phyloP scores from a whole-genome alignment of 2,888 invertebrate genomes.

The Polyommatus iphigenia region DNA sequence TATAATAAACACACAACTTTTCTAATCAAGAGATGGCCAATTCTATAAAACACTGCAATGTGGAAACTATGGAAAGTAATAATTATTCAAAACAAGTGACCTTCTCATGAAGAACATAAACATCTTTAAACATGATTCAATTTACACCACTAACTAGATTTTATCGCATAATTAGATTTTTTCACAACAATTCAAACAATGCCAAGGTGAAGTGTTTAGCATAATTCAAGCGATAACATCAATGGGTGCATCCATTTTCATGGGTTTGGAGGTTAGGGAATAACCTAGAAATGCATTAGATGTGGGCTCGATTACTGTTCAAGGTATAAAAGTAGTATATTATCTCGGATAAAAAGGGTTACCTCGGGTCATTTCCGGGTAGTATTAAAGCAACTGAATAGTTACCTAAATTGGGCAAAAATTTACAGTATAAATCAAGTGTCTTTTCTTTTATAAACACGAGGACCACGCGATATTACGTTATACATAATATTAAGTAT shows the following conservation, averaged over 20 bases:
- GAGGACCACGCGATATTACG: too few species aligned
- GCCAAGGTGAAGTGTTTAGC: conserved; percentile 13
- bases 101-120: background rate
- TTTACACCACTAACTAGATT: conserved; percentile 11
- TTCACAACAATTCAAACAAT: conserved; percentile 12
- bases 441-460: too few species aligned
- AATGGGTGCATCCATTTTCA: background rate
- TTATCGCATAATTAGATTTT: background rate
- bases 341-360: too few species aligned
- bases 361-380: too few species aligned
- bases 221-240: background rate
- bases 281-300: conserved; percentile 2
- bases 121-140: background rate
- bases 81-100: background rate
- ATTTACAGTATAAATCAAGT: too few species aligned
- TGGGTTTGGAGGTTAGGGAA: background rate
- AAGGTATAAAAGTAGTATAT: background rate
- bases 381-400: too few species aligned
- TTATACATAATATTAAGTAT: too few species aligned
- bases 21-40: too few species aligned
- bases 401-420: too few species aligned
- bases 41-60: too few species aligned
- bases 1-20: too few species aligned
- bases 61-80: background rate
- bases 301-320: background rate